Evolutionary conservation across 2,113 vertebrate genomes (phyloP).

Genomic region (Vidua macroura): DNA sequence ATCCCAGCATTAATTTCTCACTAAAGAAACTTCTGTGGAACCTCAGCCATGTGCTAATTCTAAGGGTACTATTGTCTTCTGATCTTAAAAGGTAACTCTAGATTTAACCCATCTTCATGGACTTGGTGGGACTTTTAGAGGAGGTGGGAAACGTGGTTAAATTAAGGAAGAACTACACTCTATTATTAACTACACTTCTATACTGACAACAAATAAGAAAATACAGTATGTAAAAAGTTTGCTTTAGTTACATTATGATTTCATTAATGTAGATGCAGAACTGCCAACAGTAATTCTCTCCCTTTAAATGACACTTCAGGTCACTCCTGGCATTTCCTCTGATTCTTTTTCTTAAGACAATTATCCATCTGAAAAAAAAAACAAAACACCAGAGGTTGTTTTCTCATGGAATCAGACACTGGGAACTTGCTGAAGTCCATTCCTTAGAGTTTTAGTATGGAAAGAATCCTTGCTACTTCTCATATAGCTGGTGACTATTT

Average conservation of each 20-base stretch:
- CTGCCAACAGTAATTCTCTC: background rate
- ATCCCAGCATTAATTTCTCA: background rate
- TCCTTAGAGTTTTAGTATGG: background rate
- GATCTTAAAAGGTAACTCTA: background rate
- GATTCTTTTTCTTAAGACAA: background rate
- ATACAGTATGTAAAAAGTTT: background rate
- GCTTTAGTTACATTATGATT: background rate
- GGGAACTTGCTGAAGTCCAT: background rate
- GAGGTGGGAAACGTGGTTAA: background rate
- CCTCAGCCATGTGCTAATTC: background rate
- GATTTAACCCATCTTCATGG: background rate
- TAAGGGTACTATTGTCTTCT: background rate
- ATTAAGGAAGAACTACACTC: background rate
- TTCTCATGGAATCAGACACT: background rate
- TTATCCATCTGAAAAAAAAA: background rate
- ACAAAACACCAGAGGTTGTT: rapidly evolving
- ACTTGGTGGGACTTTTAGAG: background rate
- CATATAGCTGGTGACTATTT: background rate
- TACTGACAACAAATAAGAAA: background rate
- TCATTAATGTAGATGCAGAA: background rate
- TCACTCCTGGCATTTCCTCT: background rate
- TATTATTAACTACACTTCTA: background rate
- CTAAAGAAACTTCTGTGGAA: background rate
- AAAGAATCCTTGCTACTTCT: background rate
- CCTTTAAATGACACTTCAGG: background rate